Evolutionary conservation across 2,888 invertebrate species (phyloP).

Genomic region (Mythimna loreyi): DNA sequence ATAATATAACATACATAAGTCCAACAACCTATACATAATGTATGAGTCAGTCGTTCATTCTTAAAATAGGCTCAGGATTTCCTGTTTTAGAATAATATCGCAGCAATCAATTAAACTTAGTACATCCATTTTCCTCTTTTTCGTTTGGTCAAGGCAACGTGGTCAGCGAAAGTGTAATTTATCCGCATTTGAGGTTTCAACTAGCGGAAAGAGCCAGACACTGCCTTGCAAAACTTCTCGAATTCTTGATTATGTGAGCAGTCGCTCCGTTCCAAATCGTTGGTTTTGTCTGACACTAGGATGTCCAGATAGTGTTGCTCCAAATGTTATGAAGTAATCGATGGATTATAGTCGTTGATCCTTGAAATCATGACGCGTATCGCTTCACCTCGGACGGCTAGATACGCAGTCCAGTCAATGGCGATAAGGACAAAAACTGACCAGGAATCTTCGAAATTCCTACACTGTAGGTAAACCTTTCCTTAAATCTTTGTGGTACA

Average conservation of each 20-base stretch:
- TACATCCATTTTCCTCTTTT: conserved; percentile 22
- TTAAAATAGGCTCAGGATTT: conserved; percentile 28
- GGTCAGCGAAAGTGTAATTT: conserved; percentile 18
- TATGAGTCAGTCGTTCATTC: conserved; percentile 6
- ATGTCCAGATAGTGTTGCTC: neutral
- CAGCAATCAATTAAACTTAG: conserved; percentile 6
- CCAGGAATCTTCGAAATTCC: neutral
- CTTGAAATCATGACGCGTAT: conserved; percentile 19
- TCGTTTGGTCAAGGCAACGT: neutral
- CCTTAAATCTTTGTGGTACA: neutral
- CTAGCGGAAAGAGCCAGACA: neutral
- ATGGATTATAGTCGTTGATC: conserved; percentile 32
- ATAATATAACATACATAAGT: conserved; percentile 3
- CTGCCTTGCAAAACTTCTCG: neutral
- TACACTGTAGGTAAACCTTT: neutral
- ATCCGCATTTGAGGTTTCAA: conserved; percentile 22
- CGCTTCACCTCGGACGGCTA: conserved; percentile 3
- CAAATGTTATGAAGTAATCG: conserved; percentile 16
- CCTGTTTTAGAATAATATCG: conserved; percentile 28
- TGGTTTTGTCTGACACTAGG: neutral
- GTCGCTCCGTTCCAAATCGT: neutral
- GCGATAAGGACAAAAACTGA: conserved; percentile 12
- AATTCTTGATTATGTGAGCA: neutral
- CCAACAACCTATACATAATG: conserved; percentile 6
- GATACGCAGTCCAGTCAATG: conserved; percentile 13